Conservation (phyloP, 2,113 vertebrate genomes). For the Gymnogyps californianus region DNA sequence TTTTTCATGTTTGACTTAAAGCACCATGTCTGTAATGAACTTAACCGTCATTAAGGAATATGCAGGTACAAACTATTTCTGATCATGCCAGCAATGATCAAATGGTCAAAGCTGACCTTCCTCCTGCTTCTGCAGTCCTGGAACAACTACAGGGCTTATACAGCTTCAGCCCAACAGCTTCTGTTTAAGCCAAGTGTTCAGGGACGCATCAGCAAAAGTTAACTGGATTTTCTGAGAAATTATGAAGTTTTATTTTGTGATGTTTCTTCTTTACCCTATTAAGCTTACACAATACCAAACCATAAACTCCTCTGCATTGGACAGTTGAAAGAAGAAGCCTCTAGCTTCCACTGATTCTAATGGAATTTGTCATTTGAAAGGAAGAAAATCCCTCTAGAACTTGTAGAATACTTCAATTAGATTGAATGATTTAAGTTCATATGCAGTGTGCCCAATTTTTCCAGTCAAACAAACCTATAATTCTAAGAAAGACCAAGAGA, state of each 20-base stretch:
- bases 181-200: neutral
- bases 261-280: neutral
- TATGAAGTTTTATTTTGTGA: neutral
- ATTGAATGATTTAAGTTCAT: neutral
- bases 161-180: neutral
- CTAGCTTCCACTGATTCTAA: neutral
- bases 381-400: neutral
- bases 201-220: neutral
- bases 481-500: neutral
- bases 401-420: neutral
- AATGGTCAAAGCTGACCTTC: neutral
- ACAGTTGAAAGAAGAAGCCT: neutral
- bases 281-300: neutral
- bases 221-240: neutral
- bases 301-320: neutral
- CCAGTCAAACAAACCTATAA: neutral
- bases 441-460: neutral
- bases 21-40: neutral
- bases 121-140: neutral
- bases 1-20: neutral
- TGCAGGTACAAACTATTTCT: neutral
- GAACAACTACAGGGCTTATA: neutral
- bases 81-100: neutral
- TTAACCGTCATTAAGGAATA: neutral
- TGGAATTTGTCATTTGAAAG: neutral